A percentile compares a stretch with the other conserved stretches of the same genome.
Evolutionary conservation across 2,888 invertebrate genomes (phyloP).

Genomic region (Mantis religiosa): DNA sequence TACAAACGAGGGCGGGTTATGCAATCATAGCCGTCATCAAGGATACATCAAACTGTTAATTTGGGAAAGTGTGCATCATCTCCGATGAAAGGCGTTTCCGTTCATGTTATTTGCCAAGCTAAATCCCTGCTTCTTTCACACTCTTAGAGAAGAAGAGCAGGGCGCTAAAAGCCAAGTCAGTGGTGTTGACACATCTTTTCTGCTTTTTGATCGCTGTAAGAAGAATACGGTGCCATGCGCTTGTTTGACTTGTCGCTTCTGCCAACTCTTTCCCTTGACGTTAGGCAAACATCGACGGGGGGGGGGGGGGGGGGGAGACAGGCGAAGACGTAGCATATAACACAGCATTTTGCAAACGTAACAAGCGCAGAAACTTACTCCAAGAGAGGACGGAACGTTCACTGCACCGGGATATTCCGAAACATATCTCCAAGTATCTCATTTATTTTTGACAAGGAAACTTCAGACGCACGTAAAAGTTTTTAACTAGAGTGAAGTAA

Average conservation of each 20-base stretch:
- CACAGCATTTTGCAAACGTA: not conserved
- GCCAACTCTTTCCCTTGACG: not conserved
- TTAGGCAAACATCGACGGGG: not conserved
- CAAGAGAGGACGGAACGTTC: no score
- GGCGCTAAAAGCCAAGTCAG: conserved; percentile 3
- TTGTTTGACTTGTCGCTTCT: conserved; percentile 18
- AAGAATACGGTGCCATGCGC: conserved; percentile 12
- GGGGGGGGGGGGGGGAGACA: not conserved
- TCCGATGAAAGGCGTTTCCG: not conserved
- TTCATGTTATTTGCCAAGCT: not conserved
- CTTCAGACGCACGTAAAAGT: no score
- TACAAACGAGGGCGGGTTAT: no score
- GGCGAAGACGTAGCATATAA: not conserved
- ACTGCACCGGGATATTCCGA: no score
- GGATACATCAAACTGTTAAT: not conserved
- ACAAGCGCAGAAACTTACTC: not conserved
- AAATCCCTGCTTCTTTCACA: not conserved
- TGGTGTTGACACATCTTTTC: conserved; percentile 5
- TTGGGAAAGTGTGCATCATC: not conserved
- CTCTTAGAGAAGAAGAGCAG: not conserved
- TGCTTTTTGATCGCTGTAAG: conserved; percentile 1
- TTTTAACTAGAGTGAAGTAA: no score
- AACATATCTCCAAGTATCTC: no score
- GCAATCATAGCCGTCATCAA: not conserved
- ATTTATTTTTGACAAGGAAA: no score